Evolutionary conservation across 2,797 vertebrate species (phyloP), one percentile per base, ranked within the genome.

Genomic region (Scyliorhinus canicula): DNA sequence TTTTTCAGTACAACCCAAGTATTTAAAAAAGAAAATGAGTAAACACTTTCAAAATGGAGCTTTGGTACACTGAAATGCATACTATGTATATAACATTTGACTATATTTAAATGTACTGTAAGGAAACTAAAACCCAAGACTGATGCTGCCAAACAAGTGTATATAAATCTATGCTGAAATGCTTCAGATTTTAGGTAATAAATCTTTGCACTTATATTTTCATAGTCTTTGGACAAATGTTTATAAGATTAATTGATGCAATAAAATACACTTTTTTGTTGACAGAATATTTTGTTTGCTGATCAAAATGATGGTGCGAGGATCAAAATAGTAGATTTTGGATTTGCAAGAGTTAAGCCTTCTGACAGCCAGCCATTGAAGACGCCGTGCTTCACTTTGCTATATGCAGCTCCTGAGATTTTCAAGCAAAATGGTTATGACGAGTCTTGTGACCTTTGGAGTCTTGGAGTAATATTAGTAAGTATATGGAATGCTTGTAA

Each of bases 271-370:
- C 31, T 93, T 93, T 69, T 93, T 16, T 93, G 16, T 69, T 31
- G 69, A 67, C 93, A 99, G 99, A 99, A 99, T 97, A 97, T 99
- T 96, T 97, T 99, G 96, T 99, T 99, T 97, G 99, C 98, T 52
- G 99, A 99, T 94, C 99, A 99, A 97, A 98, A 97, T 74, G 99
- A 99, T 97, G 98, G 98, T 97, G 98, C 98, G 0, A 98, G 99
- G 98, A 99, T 99, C 96, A 99, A 99, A 98, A 98, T 99, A 96
- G 99, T 99, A 97, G 99, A 99, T 97, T 99, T 99, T 96, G 99
- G 99, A 86, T 99, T 99, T 96, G 99, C 99, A 47, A 98, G 98
- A 95, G 98, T 99, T 96, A 99, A 99, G 96, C 99, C 99, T 0
- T 98, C 98, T 7, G 99, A 99, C 96, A 99, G 99, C 97, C 99